These are phyloP conservation scores for Euclidia mi DNA, from an alignment of 2,888 invertebrate genomes.

Conservation along the genomic window DNA sequence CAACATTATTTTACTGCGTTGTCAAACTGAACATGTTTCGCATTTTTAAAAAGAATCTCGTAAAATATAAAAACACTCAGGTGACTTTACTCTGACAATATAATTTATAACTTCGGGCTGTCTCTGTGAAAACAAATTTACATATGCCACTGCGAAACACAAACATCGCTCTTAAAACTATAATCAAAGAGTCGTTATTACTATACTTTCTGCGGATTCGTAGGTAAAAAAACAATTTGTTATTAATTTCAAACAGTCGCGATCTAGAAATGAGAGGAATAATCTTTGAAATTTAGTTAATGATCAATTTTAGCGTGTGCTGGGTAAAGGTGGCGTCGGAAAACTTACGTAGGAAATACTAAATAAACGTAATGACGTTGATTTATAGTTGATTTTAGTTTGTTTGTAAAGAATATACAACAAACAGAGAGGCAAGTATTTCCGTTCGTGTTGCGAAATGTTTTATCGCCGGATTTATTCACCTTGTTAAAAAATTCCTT, in stretches of 20 bases:
- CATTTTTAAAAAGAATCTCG: constrained; percentile 66
- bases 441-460: constrained; percentile 44
- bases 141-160: not conserved
- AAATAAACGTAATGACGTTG: constrained; percentile 59
- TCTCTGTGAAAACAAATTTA: constrained; percentile 38
- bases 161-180: not conserved
- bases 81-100: constrained; percentile 69
- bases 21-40: constrained; percentile 66
- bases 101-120: constrained; percentile 71
- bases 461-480: constrained; percentile 46
- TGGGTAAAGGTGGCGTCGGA: constrained; percentile 51
- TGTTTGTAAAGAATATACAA: constrained; percentile 52
- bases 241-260: constrained; percentile 54
- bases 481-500: constrained; percentile 44
- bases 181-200: constrained; percentile 21
- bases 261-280: constrained; percentile 66
- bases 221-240: constrained; percentile 26
- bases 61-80: constrained; percentile 77
- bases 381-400: constrained; percentile 62
- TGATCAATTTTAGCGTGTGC: constrained; percentile 56
- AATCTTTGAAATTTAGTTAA: constrained; percentile 68
- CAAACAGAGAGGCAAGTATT: constrained; percentile 40
- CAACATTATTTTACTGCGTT: constrained; percentile 52
- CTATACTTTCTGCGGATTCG: not conserved
- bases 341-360: constrained; percentile 53